These are phyloP conservation scores for Atta cephalotes DNA, from an alignment of 1,140 invertebrate genomes.

Conservation along the genomic window DNA sequence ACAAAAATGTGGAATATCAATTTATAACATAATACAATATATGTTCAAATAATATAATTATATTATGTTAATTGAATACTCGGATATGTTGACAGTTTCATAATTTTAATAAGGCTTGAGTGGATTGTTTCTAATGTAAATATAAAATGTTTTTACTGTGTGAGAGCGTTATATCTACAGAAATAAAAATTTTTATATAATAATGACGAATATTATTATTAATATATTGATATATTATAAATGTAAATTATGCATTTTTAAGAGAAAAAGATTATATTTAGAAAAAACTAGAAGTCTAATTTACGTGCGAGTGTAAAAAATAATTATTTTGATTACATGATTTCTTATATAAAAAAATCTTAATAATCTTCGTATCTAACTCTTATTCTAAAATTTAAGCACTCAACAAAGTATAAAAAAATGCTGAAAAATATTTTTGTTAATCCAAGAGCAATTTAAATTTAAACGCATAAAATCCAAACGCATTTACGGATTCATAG, in stretches of 20 bases:
- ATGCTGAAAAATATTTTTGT: conserved; percentile 48
- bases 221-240: not conserved
- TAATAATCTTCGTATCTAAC: not conserved
- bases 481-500: conserved; percentile 33
- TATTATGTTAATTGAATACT: too few relatives aligned
- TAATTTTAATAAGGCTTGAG: too few relatives aligned
- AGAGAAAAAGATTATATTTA: not conserved
- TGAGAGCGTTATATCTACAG: not conserved
- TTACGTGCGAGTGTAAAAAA: not conserved
- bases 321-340: not conserved
- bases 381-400: not conserved
- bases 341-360: not conserved
- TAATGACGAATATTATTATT: not conserved
- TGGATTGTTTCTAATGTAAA: too few relatives aligned
- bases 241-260: not conserved
- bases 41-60: too few relatives aligned
- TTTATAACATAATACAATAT: too few relatives aligned
- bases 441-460: conserved; percentile 36
- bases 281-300: not conserved
- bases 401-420: not conserved
- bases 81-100: too few relatives aligned
- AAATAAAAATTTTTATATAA: not conserved
- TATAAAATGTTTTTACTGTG: too few relatives aligned
- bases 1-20: too few relatives aligned
- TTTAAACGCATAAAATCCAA: conserved; percentile 32